phyloP scores from a whole-genome alignment of 92 coral and sea anemone species.

The Zoanthus sociatus region DNA sequence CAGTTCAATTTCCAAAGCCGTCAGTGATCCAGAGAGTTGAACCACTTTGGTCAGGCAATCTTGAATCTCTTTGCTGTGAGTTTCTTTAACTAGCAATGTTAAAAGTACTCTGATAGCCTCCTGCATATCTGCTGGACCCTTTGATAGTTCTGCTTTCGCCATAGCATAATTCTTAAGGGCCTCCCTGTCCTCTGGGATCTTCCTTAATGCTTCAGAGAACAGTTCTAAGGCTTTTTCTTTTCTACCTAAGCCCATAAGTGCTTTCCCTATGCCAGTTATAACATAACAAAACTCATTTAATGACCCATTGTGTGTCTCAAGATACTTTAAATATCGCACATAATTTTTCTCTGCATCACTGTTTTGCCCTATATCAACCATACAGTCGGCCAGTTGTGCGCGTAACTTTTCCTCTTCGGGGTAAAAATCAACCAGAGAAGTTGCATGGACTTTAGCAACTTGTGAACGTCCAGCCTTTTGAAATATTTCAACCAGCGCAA shows the following conservation, averaged over 20 bases:
- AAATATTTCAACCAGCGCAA: constrained; percentile 59
- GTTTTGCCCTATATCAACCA: constrained; percentile 34
- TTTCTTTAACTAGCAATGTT: constrained; percentile 47
- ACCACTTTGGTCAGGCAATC: constrained; percentile 43
- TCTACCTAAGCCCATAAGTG: constrained; percentile 48
- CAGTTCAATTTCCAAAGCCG: constrained; percentile 54
- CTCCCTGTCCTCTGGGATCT: constrained; percentile 42
- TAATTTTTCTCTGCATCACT: constrained; percentile 29
- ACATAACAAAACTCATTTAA: constrained; percentile 37
- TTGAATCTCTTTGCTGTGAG: constrained; percentile 36
- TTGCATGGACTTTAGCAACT: constrained; percentile 44
- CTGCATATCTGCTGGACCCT: constrained; percentile 40
- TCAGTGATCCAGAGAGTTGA: constrained; percentile 46
- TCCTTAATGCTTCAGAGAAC: constrained; percentile 49
- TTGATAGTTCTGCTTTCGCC: constrained; percentile 44
- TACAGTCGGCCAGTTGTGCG: constrained; percentile 53
- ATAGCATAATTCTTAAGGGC: constrained; percentile 53
- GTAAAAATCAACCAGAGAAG: constrained; percentile 37
- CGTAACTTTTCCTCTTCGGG: constrained; percentile 36
- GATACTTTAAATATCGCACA: constrained; percentile 7
- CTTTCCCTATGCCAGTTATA: constrained; percentile 45
- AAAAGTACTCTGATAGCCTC: constrained; percentile 51
- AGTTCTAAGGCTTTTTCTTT: constrained; percentile 19
- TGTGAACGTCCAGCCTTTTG: constrained; percentile 50
- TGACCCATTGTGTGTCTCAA: constrained; percentile 10